Evolutionary conservation across 1,140 invertebrate genomes (phyloP).

Genomic region (Fragariocoptes setiger): DNA sequence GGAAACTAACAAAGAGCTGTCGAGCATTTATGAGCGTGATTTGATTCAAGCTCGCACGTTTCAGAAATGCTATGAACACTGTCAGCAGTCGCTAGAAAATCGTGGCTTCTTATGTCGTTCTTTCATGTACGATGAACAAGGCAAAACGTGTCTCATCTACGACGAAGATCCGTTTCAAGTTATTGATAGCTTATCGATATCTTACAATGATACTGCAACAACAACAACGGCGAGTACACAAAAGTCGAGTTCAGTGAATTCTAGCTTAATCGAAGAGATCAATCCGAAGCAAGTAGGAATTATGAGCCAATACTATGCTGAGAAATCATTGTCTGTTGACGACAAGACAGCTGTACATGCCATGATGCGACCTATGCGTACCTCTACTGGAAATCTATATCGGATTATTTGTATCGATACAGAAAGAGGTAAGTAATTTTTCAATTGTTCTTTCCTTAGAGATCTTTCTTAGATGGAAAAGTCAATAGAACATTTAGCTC

Average conservation of each 20-base stretch:
- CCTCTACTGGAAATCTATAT: conserved; percentile 12
- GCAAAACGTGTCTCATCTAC: conserved; percentile 43
- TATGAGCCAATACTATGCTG: too few species aligned
- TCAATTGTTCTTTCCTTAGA: too few species aligned
- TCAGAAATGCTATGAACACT: conserved; percentile 12
- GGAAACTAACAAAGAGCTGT: conserved; percentile 12
- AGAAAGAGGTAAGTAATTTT: conserved; percentile 13
- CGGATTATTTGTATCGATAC: conserved; percentile 12
- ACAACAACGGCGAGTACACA: background rate
- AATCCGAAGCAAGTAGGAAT: too few species aligned
- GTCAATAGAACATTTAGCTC: too few species aligned
- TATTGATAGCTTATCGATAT: too few species aligned
- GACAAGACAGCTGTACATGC: background rate
- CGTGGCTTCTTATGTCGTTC: conserved; percentile 19
- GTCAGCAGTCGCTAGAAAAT: conserved; percentile 10
- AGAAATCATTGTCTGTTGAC: too few species aligned
- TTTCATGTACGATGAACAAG: conserved; percentile 57
- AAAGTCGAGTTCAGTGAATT: too few species aligned
- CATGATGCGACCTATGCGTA: conserved; percentile 15
- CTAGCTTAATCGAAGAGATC: too few species aligned
- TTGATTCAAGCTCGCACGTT: conserved; percentile 11
- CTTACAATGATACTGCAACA: conserved; percentile 1
- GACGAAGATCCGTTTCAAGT: conserved; percentile 38
- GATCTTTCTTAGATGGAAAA: too few species aligned
- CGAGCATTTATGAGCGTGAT: conserved; percentile 11